Conservation (phyloP, 2,113 vertebrate genomes). For the Antechinus stuartii region DNA sequence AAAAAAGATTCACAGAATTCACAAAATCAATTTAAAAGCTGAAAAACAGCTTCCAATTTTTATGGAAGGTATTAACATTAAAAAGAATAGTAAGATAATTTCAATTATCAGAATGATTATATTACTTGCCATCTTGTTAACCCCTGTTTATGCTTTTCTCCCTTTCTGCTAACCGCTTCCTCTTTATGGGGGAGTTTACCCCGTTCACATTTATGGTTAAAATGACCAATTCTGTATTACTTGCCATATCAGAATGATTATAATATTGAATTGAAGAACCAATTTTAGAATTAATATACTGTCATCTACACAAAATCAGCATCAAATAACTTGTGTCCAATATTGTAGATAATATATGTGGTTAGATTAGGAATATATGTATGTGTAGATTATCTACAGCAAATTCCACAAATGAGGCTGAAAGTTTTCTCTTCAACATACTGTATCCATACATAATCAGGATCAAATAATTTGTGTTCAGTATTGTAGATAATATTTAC, state of each 20-base stretch:
- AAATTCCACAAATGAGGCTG: not conserved
- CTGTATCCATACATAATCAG: too few relatives aligned
- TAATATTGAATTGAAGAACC: not conserved
- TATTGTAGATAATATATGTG: not conserved
- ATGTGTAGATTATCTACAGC: not conserved
- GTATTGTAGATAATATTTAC: too few relatives aligned
- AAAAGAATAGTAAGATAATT: not conserved
- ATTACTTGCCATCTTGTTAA: too few relatives aligned
- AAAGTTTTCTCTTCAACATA: not conserved
- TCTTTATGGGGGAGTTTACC: too few relatives aligned
- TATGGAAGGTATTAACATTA: too few relatives aligned
- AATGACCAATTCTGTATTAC: too few relatives aligned
- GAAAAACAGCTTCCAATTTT: too few relatives aligned
- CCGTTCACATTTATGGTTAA: too few relatives aligned
- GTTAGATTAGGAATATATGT: not conserved
- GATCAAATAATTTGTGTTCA: too few relatives aligned
- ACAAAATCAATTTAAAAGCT: not conserved
- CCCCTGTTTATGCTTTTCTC: too few relatives aligned
- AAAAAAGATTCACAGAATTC: not conserved
- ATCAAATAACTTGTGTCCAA: constrained; percentile 11
- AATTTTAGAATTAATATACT: not conserved
- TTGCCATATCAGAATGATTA: not conserved
- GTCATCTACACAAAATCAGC: not conserved
- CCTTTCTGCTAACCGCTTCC: too few relatives aligned
- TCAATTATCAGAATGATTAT: not conserved